These are phyloP conservation scores for Nettapus auritus DNA, from an alignment of 2,113 vertebrate species.

Conservation along the genomic window DNA sequence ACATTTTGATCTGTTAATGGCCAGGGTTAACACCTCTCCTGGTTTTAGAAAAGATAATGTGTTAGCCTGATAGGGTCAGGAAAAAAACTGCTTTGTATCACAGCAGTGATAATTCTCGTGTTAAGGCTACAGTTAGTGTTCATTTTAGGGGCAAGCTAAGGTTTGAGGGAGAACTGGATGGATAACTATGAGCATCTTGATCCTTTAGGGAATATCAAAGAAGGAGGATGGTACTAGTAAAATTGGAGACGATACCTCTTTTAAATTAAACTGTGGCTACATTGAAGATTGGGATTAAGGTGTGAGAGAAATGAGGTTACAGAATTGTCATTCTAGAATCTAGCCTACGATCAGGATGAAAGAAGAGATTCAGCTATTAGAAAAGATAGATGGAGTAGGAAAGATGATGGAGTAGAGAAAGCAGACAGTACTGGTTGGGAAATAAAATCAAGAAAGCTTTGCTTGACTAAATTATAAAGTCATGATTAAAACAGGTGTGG, in stretches of 20 bases:
- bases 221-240: background rate
- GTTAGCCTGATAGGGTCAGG: background rate
- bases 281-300: background rate
- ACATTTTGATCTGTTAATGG: background rate
- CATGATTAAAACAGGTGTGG: background rate
- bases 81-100: background rate
- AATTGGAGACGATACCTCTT: background rate
- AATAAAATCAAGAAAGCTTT: background rate
- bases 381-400: background rate
- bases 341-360: background rate
- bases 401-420: background rate
- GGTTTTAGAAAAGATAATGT: background rate
- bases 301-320: background rate
- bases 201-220: background rate
- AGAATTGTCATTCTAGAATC: background rate
- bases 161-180: background rate
- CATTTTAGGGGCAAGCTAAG: background rate
- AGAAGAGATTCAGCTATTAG: background rate
- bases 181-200: background rate
- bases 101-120: background rate
- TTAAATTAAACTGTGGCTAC: background rate
- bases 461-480: background rate
- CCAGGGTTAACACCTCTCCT: background rate
- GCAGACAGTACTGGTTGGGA: background rate
- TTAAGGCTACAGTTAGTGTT: background rate